Conservation (phyloP, 2,888 invertebrate species). For the Gasteruption jaculator region DNA sequence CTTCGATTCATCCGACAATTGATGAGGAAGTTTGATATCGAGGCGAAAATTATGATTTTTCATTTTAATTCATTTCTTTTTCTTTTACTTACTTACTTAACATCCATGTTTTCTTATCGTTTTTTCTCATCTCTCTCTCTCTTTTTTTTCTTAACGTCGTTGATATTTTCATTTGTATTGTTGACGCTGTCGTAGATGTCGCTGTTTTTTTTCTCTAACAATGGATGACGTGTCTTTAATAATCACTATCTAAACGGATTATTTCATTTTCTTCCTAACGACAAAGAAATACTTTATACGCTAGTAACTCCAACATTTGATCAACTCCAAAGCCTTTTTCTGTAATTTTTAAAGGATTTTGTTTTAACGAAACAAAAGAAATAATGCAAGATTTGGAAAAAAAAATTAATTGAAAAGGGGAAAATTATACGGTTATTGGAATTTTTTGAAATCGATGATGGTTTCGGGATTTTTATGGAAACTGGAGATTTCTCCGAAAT, state of each 20-base stretch:
- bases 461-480: no score
- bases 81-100: constrained; percentile 10
- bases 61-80: no score
- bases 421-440: no score
- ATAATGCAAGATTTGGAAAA: constrained; percentile 6
- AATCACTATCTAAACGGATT: constrained; percentile 30
- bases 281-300: constrained; percentile 34
- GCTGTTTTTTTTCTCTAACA: neutral
- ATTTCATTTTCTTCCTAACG: no score
- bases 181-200: constrained; percentile 10
- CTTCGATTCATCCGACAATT: no score
- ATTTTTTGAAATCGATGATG: no score
- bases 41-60: no score
- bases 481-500: no score
- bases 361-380: no score
- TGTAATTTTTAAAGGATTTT: constrained; percentile 26
- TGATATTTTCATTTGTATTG: constrained; percentile 5
- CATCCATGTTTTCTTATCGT: constrained; percentile 7
- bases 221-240: constrained; percentile 9
- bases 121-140: no score
- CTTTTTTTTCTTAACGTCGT: constrained; percentile 8
- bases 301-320: constrained; percentile 34
- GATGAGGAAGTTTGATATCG: constrained; percentile 16
- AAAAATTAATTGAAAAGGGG: constrained; percentile 12
- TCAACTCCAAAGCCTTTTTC: constrained; percentile 50